Evolutionary conservation across 1,140 invertebrate genomes (phyloP).

Genomic region (Aphaenogaster ashmeadi): DNA sequence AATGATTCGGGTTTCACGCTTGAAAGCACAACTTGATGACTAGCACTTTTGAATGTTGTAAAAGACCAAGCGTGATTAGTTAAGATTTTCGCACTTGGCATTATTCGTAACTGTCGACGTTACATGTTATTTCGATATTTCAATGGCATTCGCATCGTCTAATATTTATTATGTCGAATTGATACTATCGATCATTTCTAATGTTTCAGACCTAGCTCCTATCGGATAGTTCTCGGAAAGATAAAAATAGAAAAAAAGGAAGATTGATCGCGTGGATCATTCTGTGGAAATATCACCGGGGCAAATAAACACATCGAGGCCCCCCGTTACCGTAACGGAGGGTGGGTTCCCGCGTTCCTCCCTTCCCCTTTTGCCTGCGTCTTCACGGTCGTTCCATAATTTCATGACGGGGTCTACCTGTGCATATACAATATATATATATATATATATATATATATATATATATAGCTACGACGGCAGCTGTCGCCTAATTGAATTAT

Average conservation of each 20-base stretch:
- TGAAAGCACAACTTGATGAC: background rate
- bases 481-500: slow-evolving; percentile 87
- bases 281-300: slow-evolving; percentile 27
- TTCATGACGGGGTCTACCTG: slow-evolving; percentile 66
- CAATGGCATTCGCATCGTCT: background rate
- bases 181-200: background rate
- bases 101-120: slow-evolving; percentile 3
- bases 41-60: background rate
- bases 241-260: slow-evolving; percentile 25
- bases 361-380: slow-evolving; percentile 5
- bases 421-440: background rate
- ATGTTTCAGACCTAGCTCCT: background rate
- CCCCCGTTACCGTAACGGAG: slow-evolving; percentile 40
- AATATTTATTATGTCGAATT: slow-evolving; percentile 7
- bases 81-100: background rate
- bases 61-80: background rate
- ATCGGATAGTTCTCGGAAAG: background rate
- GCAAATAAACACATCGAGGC: slow-evolving; percentile 69
- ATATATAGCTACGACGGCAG: slow-evolving; percentile 78
- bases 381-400: slow-evolving; percentile 59
- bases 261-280: slow-evolving; percentile 46
- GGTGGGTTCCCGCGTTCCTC: slow-evolving; percentile 31
- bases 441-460: slow-evolving; percentile 29
- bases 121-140: background rate
- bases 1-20: background rate